These are phyloP conservation scores for Pogonocherus hispidulus DNA, from an alignment of 2,888 invertebrate genomes.

Conservation along the genomic window DNA sequence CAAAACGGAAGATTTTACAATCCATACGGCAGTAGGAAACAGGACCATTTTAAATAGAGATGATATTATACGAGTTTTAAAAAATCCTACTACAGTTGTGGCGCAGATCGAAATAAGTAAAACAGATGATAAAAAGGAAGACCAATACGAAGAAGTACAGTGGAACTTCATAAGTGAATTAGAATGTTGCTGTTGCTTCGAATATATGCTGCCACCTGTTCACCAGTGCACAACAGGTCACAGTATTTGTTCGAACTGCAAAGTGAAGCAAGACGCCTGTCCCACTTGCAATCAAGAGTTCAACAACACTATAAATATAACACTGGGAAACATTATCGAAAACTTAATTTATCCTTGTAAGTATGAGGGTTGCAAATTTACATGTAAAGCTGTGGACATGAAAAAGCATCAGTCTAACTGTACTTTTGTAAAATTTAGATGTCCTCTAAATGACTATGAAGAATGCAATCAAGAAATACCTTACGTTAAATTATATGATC, in stretches of 20 bases:
- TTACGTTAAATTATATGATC: background rate
- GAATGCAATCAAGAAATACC: background rate
- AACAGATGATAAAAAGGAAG: background rate
- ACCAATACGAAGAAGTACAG: background rate
- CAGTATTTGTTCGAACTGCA: constrained; percentile 55
- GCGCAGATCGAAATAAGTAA: background rate
- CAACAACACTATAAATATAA: constrained; percentile 53
- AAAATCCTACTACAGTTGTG: background rate
- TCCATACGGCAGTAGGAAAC: background rate
- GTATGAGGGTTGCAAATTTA: background rate
- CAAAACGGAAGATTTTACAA: background rate
- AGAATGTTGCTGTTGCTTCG: constrained; percentile 62
- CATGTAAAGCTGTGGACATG: background rate
- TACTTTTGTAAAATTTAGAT: background rate
- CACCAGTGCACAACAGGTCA: constrained; percentile 60
- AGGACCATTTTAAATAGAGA: background rate
- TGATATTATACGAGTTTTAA: background rate
- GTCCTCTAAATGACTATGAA: background rate
- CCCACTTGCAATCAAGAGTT: constrained; percentile 39
- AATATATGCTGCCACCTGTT: constrained; percentile 61
- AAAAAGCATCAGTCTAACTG: background rate
- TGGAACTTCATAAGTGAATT: constrained; percentile 32
- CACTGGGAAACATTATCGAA: constrained; percentile 53
- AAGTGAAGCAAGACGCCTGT: background rate
- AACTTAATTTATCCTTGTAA: constrained; percentile 53